Conservation (phyloP, 2,888 invertebrate genomes). For the Pristionchus mayeri region DNA sequence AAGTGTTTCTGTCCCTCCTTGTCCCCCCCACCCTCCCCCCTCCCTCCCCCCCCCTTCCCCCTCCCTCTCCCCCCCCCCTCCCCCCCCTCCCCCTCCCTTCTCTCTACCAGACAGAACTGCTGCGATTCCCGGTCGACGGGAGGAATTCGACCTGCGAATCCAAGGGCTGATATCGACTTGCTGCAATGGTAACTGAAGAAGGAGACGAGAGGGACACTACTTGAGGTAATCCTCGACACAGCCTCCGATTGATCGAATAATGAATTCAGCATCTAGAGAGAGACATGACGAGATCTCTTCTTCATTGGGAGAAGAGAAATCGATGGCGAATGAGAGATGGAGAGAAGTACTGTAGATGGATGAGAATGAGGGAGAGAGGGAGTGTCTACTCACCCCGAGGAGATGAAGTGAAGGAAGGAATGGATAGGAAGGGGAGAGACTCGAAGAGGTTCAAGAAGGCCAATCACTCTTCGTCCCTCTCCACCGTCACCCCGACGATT, state of each 20-base stretch:
- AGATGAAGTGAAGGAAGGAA: background rate
- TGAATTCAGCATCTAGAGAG: background rate
- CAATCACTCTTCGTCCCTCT: background rate
- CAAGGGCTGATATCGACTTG: slow-evolving; percentile 7
- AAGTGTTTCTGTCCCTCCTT: background rate
- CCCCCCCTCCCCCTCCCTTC: too few relatives aligned
- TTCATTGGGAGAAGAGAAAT: slow-evolving; percentile 4
- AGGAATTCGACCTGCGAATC: slow-evolving; percentile 35
- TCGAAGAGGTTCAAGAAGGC: background rate
- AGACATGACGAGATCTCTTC: background rate
- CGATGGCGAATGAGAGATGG: slow-evolving; percentile 38
- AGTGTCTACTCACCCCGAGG: background rate
- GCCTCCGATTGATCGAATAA: slow-evolving; percentile 31
- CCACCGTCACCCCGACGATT: background rate
- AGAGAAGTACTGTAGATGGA: background rate
- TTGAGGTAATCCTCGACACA: background rate
- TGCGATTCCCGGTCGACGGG: slow-evolving; percentile 26
- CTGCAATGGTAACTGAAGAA: background rate
- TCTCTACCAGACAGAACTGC: slow-evolving; percentile 32
- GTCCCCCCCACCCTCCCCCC: background rate
- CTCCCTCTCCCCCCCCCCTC: too few relatives aligned
- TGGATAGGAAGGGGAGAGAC: background rate
- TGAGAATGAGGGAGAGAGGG: too few relatives aligned
- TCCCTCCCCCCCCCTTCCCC: too few relatives aligned
- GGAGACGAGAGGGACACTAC: background rate